These are phyloP conservation scores for Aselliscus stoliczkanus DNA, from an alignment of 2,797 vertebrate species.

Conservation along the genomic window DNA sequence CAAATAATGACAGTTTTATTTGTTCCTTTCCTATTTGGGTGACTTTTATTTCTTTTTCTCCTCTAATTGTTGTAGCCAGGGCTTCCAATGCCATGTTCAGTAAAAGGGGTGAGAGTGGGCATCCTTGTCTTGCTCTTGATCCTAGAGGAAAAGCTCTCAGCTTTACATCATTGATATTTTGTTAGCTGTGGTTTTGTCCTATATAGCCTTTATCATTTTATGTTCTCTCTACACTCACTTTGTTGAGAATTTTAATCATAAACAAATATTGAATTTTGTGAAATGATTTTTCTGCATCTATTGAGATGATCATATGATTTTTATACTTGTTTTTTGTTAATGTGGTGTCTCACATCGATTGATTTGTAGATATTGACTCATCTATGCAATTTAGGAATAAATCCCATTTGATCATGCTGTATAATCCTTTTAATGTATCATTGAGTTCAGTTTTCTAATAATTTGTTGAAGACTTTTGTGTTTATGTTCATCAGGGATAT, in stretches of 20 bases:
- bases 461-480: background rate
- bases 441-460: background rate
- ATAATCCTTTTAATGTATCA: no score
- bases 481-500: no score
- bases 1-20: background rate
- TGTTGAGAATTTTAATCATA: no score
- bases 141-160: background rate
- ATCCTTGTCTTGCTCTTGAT: background rate
- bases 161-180: background rate
- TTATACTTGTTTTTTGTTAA: no score
- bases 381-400: no score
- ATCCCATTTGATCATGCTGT: no score
- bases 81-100: background rate
- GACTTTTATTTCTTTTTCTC: background rate
- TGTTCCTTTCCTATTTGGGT: background rate
- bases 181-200: background rate
- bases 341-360: no score
- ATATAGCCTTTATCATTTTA: background rate
- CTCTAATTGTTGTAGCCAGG: background rate
- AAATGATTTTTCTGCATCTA: no score
- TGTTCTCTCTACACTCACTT: no score
- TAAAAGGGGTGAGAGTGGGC: background rate
- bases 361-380: no score
- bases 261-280: no score
- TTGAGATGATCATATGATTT: no score